These are phyloP conservation scores for Drosophila parvula DNA, from an alignment of 1,140 invertebrate genomes.

Conservation along the genomic window DNA sequence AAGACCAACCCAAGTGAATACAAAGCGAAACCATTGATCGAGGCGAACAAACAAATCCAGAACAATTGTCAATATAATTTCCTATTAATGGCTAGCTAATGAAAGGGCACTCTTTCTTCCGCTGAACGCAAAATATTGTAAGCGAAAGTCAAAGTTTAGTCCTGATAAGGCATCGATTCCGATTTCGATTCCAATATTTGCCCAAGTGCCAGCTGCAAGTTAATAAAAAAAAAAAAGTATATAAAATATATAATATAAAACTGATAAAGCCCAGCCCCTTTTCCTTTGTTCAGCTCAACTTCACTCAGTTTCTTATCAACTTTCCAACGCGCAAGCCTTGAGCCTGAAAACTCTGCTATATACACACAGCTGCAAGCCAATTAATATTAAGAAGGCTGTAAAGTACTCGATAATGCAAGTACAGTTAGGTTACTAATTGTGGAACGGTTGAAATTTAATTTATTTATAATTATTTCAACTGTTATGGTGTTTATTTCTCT, in stretches of 20 bases:
- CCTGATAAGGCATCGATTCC: constrained; percentile 51
- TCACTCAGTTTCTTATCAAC: constrained; percentile 16
- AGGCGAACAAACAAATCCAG: constrained; percentile 14
- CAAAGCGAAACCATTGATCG: constrained; percentile 42
- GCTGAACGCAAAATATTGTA: constrained; percentile 40
- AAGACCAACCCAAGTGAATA: constrained; percentile 3
- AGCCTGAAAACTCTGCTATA: constrained; percentile 59
- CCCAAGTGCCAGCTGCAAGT: constrained; percentile 50
- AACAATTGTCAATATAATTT: constrained; percentile 47
- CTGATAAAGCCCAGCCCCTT: constrained; percentile 32
- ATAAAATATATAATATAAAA: not conserved
- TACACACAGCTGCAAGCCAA: constrained; percentile 31
- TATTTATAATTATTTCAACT: not conserved
- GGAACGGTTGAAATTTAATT: not conserved
- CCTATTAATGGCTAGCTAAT: constrained; percentile 36
- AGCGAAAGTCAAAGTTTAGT: constrained; percentile 70
- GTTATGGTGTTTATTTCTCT: not conserved
- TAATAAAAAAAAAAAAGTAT: constrained; percentile 25
- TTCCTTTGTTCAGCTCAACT: constrained; percentile 13
- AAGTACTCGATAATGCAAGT: not conserved
- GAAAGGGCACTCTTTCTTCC: constrained; percentile 66
- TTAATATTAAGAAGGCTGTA: constrained; percentile 5
- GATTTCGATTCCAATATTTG: constrained; percentile 48
- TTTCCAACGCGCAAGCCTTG: constrained; percentile 56
- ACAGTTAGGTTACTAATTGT: not conserved